A percentile compares a stretch with the other conserved stretches of the same genome.
These are phyloP conservation scores for Aleadryas rufinucha DNA, from an alignment of 2,113 vertebrate genomes.

Conservation along the genomic window DNA sequence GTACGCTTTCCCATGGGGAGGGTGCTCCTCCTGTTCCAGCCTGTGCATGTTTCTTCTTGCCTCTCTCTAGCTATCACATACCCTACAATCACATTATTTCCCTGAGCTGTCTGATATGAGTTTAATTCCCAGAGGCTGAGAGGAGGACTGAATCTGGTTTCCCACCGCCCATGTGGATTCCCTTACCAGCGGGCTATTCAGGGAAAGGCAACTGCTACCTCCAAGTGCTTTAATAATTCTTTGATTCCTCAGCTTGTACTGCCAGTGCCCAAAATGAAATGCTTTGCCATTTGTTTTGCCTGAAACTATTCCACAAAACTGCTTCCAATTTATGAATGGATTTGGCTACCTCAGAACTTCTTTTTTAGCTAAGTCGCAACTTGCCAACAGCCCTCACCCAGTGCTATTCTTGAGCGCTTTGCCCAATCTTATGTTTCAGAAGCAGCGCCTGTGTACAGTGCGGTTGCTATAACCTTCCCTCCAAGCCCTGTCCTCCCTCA, in stretches of 20 bases:
- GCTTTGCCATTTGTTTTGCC: conserved; percentile 61
- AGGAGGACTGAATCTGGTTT: conserved; percentile 12
- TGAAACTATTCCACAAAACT: conserved; percentile 65
- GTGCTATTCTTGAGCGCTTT: conserved; percentile 3
- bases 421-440: conserved; percentile 50
- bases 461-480: conserved; percentile 25
- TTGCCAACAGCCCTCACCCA: conserved; percentile 54
- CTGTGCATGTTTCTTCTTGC: not conserved
- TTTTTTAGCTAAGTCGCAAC: conserved; percentile 19
- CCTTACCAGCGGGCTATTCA: not conserved
- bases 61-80: not conserved
- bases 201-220: conserved; percentile 36
- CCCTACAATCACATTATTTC: not conserved
- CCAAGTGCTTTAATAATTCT: conserved; percentile 51
- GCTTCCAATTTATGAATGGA: conserved; percentile 64
- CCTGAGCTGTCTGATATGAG: not conserved
- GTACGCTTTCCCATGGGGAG: not conserved
- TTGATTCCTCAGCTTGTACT: conserved; percentile 61
- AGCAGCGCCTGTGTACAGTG: not conserved
- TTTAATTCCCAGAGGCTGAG: not conserved
- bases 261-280: conserved; percentile 61
- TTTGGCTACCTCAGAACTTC: conserved; percentile 57
- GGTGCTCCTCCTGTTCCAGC: not conserved
- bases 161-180: not conserved
- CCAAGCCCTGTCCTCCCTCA: conserved; percentile 23